These are phyloP conservation scores for Trichacis sp. DNA, from an alignment of 2,888 invertebrate genomes.

Conservation along the genomic window DNA sequence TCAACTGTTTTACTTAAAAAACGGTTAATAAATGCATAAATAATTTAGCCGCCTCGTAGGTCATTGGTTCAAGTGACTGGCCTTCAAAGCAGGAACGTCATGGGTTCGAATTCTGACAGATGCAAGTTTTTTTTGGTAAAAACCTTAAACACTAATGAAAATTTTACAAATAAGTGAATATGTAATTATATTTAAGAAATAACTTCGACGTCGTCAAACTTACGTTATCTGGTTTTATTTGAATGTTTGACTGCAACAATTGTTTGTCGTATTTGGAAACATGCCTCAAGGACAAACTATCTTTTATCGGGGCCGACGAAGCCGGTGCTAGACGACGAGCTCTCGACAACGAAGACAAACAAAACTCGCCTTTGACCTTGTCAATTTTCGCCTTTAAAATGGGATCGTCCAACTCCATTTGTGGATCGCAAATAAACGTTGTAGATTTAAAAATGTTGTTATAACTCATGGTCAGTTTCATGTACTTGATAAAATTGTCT, in stretches of 20 bases:
- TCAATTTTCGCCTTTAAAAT: constrained; percentile 74
- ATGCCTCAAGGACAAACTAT: neutral
- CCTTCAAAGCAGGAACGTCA: no score
- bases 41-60: no score
- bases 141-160: no score
- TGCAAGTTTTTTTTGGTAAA: no score
- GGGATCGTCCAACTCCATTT: constrained; percentile 69
- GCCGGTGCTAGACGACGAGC: constrained; percentile 12
- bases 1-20: no score
- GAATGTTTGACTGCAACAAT: constrained; percentile 31
- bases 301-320: neutral
- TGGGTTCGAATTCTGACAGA: no score
- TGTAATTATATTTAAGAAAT: neutral
- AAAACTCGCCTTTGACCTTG: constrained; percentile 74
- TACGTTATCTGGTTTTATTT: constrained; percentile 33
- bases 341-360: constrained; percentile 45
- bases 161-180: no score
- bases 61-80: no score
- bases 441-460: constrained; percentile 69
- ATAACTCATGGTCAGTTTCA: constrained; percentile 70
- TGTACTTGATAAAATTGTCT: constrained; percentile 73
- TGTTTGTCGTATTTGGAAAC: constrained; percentile 24
- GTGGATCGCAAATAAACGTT: constrained; percentile 72
- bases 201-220: neutral
- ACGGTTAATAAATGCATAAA: no score